A percentile compares a stretch with the other conserved stretches of the same genome.
Conservation (phyloP, 2,113 vertebrate genomes). For the Callospermophilus lateralis region DNA sequence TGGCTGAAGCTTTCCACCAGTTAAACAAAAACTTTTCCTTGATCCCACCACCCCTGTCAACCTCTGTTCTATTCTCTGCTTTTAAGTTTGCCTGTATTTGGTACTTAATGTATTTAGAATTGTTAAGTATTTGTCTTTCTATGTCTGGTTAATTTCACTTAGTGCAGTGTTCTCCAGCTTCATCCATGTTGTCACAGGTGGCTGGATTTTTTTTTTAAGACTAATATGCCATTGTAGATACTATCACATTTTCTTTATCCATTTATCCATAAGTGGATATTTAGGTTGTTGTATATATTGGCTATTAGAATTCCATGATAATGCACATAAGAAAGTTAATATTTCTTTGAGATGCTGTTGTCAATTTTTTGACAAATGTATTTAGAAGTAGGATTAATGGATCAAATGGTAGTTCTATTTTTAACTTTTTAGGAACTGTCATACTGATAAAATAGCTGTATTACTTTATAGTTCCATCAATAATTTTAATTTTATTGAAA, state of each 20-base stretch:
- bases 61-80: background rate
- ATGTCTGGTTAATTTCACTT: background rate
- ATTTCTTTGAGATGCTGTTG: background rate
- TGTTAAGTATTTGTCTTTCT: background rate
- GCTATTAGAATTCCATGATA: background rate
- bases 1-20: background rate
- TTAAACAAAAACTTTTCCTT: background rate
- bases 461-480: background rate
- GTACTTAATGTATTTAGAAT: background rate
- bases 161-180: background rate
- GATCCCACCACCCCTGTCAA: rapidly evolving
- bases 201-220: background rate
- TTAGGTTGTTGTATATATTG: background rate
- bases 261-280: background rate
- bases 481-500: background rate
- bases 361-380: background rate
- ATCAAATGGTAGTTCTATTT: background rate
- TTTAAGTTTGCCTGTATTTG: background rate
- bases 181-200: background rate
- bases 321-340: background rate
- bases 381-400: background rate
- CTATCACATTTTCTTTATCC: background rate
- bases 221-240: background rate
- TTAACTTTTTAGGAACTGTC: background rate
- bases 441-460: background rate